Evolutionary conservation across 2,797 vertebrate species (phyloP), one percentile per base, ranked within the genome.

Genomic region (Halcyon badia): DNA sequence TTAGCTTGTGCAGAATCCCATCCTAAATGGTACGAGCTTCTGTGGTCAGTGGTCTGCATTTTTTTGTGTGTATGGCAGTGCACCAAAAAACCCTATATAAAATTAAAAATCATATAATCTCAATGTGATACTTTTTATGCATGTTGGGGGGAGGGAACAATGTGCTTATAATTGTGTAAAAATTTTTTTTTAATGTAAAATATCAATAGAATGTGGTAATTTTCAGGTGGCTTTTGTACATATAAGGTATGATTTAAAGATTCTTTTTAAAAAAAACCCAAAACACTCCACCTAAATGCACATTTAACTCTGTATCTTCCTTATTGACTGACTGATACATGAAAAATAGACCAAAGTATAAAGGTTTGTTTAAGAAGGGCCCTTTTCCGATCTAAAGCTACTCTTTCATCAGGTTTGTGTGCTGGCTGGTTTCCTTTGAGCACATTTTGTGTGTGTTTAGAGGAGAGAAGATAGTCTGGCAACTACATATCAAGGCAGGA

Each of bases 401-500:
- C 21, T 56, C 30, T 94, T 94, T 82, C 31, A 25, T 79, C 57
- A 60, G 22, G 54, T 84, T 20, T 60, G 1, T 48, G 14, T 52
- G 46, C 54, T 96, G 83, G 14, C 46, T 88, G 51, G 1, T 14
- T 96, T 82, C 62, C 46, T 94, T 60, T 66, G 52, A 83, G 68
- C 26, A 7, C 10, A 5, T 80, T 94, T 87, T 70, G 2, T 83
- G 4, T 93, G n/a, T 21, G 10, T 76, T 95, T 77, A 62, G 83
- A 52, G 62, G 73, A 90, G 83, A 93, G 77, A 84, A 90, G 77
- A 60, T 84, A 82, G 51, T 90, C 77, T 95, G 86, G 92, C 77
- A 95, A 75, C 69, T 91, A 37, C 51, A 5, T 94, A 93, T 93
- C 46, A 1, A 89, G 83, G 77, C 95, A 96, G 94, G 94, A 97